Evolutionary conservation across 1,140 invertebrate species (phyloP).

Genomic region (Drosophila lacertosa): DNA sequence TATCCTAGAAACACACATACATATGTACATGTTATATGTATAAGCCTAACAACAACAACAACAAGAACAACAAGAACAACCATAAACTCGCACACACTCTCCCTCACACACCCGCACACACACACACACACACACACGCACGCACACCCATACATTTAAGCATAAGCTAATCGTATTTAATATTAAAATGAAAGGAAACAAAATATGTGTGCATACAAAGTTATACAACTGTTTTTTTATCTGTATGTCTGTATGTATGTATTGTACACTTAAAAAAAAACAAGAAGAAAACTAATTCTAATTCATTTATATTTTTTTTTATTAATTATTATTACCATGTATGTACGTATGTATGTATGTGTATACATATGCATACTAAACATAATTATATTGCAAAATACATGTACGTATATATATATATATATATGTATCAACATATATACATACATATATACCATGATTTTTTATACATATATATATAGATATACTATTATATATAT

Average conservation of each 20-base stretch:
- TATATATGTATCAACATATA: background rate
- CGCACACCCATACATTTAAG: constrained; percentile 27
- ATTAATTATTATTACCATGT: constrained; percentile 36
- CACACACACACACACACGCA: constrained; percentile 23
- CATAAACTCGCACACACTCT: constrained; percentile 12
- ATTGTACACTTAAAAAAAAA: constrained; percentile 31
- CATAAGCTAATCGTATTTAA: constrained; percentile 33
- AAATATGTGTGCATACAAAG: constrained; percentile 31
- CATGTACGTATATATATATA: constrained; percentile 51
- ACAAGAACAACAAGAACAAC: background rate
- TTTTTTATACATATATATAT: constrained; percentile 19
- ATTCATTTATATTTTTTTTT: constrained; percentile 52
- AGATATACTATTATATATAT: constrained; percentile 36
- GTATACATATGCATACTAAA: constrained; percentile 60
- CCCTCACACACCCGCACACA: constrained; percentile 22
- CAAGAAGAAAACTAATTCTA: constrained; percentile 44
- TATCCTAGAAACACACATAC: constrained; percentile 8
- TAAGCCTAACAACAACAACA: too few species aligned
- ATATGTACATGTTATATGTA: constrained; percentile 8
- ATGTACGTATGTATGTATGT: constrained; percentile 32
- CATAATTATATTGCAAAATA: constrained; percentile 70
- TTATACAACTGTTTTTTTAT: constrained; percentile 28
- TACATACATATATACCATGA: background rate
- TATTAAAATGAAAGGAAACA: constrained; percentile 17
- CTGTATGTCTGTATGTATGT: constrained; percentile 46